Base-by-base conservation (phyloP, 2,888 invertebrate genomes). In the Nezara viridula region DNA sequence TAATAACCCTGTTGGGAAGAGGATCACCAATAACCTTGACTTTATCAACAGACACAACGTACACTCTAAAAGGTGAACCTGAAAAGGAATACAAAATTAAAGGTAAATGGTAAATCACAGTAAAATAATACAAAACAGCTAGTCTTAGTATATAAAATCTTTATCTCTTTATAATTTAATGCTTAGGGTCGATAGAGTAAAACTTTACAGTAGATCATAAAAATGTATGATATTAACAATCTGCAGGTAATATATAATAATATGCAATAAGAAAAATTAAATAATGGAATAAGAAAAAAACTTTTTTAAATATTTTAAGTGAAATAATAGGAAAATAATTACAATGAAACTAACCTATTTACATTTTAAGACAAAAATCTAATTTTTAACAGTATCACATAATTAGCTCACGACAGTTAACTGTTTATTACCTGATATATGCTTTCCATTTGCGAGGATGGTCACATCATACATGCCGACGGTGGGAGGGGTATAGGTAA, bases 381-480 rank as follows among this genome's bases (percentile, higher is more conserved):
- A n/a, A n/a, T n/a, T n/a, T n/a, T n/a, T n/a, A n/a, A n/a, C n/a
- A n/a, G n/a, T n/a, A n/a, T n/a, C n/a, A n/a, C n/a, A n/a, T 44
- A 44, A 5, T 7, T 10, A 44, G 44, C 1, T 32, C 2, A 66
- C 5, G 16, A 9, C 40, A 21, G 21, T 50, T 73, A 37, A n/a
- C 21, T 40, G 19, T 50, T 90, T 89, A 90, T 89, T 37, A 90
- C 98, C 98, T 3, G 98, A 98, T 32, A 92, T 91, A 77, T 91
- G 91, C 89, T 91, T 95, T 94, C 91, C 96, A 92, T 52, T 73
- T 95, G 95, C 89, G 93, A 92, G 85, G 91, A 99, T 96, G 90
- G 97, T 94, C 52, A 98, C 96, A 93, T 98, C 98, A 92, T 98
- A 98, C 73, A 96, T 95, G 1, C 99, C 99, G n/a, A 98, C 96